phyloP scores from a whole-genome alignment of 2,888 invertebrate genomes.

The Sepioteuthis lessoniana region DNA sequence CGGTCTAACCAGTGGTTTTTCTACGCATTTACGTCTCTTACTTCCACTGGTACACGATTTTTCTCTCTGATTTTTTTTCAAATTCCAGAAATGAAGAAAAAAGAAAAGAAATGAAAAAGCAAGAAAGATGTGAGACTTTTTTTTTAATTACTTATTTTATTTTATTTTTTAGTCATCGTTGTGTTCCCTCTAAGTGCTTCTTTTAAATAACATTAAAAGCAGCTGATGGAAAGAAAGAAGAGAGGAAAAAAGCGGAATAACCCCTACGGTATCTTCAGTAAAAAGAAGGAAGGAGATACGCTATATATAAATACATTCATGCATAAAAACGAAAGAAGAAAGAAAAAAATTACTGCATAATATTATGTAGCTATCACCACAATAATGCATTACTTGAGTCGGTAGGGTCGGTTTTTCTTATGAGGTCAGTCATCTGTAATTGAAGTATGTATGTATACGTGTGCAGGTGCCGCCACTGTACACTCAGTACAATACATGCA shows the following conservation, averaged over 20 bases:
- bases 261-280: neutral
- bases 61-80: neutral
- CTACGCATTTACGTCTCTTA: neutral
- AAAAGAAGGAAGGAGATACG: neutral
- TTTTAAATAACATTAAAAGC: neutral
- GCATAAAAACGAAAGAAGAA: neutral
- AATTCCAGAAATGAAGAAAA: neutral
- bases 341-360: neutral
- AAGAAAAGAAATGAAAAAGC: neutral
- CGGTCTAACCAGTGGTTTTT: neutral
- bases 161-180: too few relatives aligned
- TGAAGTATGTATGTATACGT: too few relatives aligned
- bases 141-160: too few relatives aligned
- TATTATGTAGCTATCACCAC: too few relatives aligned
- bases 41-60: neutral
- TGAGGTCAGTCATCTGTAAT: too few relatives aligned
- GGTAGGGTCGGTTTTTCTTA: too few relatives aligned
- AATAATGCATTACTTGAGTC: too few relatives aligned
- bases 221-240: neutral
- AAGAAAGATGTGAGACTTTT: neutral
- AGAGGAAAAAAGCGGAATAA: neutral
- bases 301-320: neutral
- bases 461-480: too few relatives aligned
- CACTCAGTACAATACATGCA: too few relatives aligned
- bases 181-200: too few relatives aligned